Evolutionary conservation across 1,140 invertebrate genomes (phyloP).

Genomic region (Caerostris darwini): DNA sequence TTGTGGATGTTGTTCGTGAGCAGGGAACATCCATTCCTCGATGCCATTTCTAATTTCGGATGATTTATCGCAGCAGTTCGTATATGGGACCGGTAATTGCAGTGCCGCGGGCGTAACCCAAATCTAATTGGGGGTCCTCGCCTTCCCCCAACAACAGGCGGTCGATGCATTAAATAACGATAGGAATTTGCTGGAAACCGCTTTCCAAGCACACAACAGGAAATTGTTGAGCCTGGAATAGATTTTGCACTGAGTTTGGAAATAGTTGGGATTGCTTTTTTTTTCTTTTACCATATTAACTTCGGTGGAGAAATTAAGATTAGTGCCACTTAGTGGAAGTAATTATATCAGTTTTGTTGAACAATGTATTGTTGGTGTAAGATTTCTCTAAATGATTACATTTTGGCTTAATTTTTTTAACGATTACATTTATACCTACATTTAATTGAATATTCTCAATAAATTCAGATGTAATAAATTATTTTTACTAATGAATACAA

Average conservation of each 20-base stretch:
- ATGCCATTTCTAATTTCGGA: conserved; percentile 54
- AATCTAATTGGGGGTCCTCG: conserved; percentile 47
- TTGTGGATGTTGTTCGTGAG: conserved; percentile 27
- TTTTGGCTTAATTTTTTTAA: no score
- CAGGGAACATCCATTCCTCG: conserved; percentile 22
- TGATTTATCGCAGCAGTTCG: conserved; percentile 50
- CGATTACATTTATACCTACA: no score
- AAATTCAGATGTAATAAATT: no score
- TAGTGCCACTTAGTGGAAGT: neutral
- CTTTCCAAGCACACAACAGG: neutral
- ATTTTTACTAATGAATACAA: no score
- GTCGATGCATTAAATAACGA: conserved; percentile 57
- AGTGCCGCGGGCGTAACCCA: conserved; percentile 26
- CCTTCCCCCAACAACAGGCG: neutral
- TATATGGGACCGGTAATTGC: conserved; percentile 43
- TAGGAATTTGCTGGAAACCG: conserved; percentile 38
- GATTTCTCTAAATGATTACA: neutral
- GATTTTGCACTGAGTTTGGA: neutral
- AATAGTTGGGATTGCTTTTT: neutral
- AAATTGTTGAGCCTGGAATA: neutral
- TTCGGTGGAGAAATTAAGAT: neutral
- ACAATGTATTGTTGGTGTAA: neutral
- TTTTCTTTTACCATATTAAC: neutral
- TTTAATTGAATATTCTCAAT: no score
- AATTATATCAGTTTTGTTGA: neutral